Conservation (phyloP, 2,113 vertebrate genomes). For the Siniperca knerii region DNA sequence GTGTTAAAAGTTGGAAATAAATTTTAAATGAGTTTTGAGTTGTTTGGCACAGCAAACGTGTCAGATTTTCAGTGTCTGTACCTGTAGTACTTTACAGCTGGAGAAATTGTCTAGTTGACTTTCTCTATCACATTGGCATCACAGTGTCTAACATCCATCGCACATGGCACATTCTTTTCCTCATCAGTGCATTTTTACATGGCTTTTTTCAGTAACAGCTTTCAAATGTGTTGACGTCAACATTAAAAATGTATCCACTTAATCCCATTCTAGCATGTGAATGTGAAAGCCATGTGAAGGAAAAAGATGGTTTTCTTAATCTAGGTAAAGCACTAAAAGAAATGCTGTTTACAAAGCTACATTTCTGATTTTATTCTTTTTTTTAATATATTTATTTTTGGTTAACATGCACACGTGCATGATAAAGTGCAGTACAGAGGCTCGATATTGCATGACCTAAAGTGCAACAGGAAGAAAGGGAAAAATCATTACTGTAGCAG, state of each 20-base stretch:
- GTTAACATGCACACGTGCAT: not conserved
- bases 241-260: too few relatives aligned
- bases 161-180: not conserved
- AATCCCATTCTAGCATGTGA: too few relatives aligned
- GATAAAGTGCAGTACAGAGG: not conserved
- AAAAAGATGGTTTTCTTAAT: not conserved
- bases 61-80: not conserved
- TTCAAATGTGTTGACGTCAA: too few relatives aligned
- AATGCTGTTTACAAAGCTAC: not conserved
- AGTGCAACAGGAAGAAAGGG: not conserved
- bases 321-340: not conserved
- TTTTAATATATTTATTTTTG: too few relatives aligned
- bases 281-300: too few relatives aligned
- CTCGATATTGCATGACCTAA: too few relatives aligned
- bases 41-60: not conserved
- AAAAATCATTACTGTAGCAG: not conserved
- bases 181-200: not conserved
- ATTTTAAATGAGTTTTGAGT: not conserved
- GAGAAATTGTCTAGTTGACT: not conserved
- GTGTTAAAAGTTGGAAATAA: not conserved
- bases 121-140: not conserved
- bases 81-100: not conserved
- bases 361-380: not conserved
- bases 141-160: not conserved
- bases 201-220: too few relatives aligned